Evolutionary conservation across 1,140 invertebrate species (phyloP), one percentile per base, ranked within the genome.

Genomic region (Catajapyx aquilonaris): DNA sequence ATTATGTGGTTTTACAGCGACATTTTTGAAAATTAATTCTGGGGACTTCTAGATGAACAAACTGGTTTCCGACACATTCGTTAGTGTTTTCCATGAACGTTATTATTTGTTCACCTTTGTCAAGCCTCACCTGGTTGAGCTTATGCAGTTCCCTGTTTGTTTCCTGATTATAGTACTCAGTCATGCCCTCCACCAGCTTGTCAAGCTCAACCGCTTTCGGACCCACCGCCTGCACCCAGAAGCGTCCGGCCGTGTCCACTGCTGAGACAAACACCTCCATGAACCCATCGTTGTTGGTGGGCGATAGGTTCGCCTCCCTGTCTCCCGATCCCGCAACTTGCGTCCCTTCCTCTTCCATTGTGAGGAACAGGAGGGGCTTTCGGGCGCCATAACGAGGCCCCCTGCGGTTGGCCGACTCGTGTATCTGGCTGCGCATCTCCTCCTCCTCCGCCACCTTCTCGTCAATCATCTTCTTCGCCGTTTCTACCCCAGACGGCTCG

Each of bases 241-340:
- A 86, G 18, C 71, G 66, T 1, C 65, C 69, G 10, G 81, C 80
- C n/a, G 67, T 69, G 15, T 73, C 70, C 36, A 81, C 66, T 1
- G 80, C 77, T 1, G 77, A 81, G 1, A 88, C 76, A 57, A 73
- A 85, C 5, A 86, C 75, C 53, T 85, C 72, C 46, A 81, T 66
- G 17, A 62, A 64, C 5, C 67, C 62, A 39, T 71, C 66, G 37
- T 37, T 39, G 20, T 28, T 35, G 39, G 41, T 44, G 44, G 44
- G 35, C 1, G 42, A 32, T 5, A 53, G 44, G 34, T 35, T 53
- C 51, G 1, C 35, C 20, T 35, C 11, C 16, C 4, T 25, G 21
- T 7, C 15, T 15, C 11, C 44, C 21, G n/a, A n/a, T n/a, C n/a
- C n/a, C n/a, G n/a, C n/a, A n/a, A n/a, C n/a, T n/a, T n/a, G n/a